A percentile compares a stretch with the other conserved stretches of the same genome.
phyloP scores from a whole-genome alignment of 2,888 invertebrate genomes.

The Stenodema calcarata region DNA sequence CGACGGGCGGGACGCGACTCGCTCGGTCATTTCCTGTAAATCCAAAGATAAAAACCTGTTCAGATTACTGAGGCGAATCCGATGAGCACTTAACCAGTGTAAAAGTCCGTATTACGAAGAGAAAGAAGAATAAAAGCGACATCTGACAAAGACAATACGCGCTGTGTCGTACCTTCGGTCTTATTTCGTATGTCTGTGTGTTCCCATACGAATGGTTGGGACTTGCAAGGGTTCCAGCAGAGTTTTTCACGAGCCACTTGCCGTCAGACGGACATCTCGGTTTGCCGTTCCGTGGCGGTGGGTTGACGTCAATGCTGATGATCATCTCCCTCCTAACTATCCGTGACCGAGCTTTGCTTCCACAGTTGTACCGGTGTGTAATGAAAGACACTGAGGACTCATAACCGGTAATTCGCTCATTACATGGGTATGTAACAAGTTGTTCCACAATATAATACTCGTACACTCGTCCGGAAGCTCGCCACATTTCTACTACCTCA shows the following conservation, averaged over 20 bases:
- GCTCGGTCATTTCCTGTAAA: neutral
- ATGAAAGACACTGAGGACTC: neutral
- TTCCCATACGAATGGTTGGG: neutral
- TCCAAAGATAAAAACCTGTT: neutral
- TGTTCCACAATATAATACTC: too few relatives aligned
- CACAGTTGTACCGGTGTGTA: neutral
- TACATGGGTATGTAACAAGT: too few relatives aligned
- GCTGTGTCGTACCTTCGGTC: too few relatives aligned
- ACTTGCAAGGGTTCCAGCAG: neutral
- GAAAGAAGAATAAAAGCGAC: neutral
- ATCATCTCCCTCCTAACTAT: conserved; percentile 7
- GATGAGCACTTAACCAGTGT: conserved; percentile 14
- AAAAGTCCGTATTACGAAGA: neutral
- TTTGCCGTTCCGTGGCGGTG: conserved; percentile 7
- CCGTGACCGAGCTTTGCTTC: neutral
- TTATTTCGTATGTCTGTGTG: too few relatives aligned
- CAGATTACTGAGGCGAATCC: conserved; percentile 24
- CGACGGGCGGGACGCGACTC: neutral
- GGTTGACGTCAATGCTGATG: conserved; percentile 17
- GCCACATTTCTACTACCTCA: too few relatives aligned
- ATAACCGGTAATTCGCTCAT: too few relatives aligned
- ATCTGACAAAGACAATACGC: neutral
- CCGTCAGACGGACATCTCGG: neutral
- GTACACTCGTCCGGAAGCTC: too few relatives aligned
- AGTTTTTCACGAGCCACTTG: neutral